These are phyloP conservation scores for Archaeoteleia sp. DNA, from an alignment of 2,888 invertebrate species.

Conservation along the genomic window DNA sequence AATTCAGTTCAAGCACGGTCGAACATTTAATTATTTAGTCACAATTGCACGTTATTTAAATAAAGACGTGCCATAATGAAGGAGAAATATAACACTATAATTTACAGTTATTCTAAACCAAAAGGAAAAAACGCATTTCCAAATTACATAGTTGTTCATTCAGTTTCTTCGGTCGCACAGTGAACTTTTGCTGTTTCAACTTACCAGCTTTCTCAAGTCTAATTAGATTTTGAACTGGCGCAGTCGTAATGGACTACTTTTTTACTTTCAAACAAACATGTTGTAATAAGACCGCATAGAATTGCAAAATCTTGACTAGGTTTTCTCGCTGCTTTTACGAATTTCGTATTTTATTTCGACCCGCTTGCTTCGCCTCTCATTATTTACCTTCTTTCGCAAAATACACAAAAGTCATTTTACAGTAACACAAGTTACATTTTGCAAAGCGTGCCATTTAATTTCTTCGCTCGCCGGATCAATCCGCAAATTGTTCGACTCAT, in stretches of 20 bases:
- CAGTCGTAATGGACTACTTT: conserved; percentile 40
- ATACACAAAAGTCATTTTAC: neutral
- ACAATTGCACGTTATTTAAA: neutral
- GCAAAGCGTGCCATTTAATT: neutral
- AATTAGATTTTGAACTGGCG: conserved; percentile 41
- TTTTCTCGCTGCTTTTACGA: conserved; percentile 10
- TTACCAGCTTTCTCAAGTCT: conserved; percentile 35
- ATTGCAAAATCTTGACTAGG: conserved; percentile 27
- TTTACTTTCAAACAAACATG: conserved; percentile 38
- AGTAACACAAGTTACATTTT: no score
- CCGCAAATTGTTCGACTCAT: neutral
- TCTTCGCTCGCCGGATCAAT: neutral
- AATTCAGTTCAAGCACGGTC: no score
- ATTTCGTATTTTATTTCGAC: conserved; percentile 7
- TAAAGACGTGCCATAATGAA: neutral
- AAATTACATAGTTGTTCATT: conserved; percentile 39
- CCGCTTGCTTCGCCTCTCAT: neutral
- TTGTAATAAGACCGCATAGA: conserved; percentile 31
- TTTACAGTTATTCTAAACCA: conserved; percentile 2
- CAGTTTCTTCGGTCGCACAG: conserved; percentile 35
- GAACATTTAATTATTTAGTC: no score
- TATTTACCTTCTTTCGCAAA: neutral
- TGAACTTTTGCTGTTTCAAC: conserved; percentile 42
- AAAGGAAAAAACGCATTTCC: conserved; percentile 31
- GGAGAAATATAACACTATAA: conserved; percentile 6